These are phyloP conservation scores for Lethocerus indicus DNA, from an alignment of 1,140 invertebrate species.

Conservation along the genomic window DNA sequence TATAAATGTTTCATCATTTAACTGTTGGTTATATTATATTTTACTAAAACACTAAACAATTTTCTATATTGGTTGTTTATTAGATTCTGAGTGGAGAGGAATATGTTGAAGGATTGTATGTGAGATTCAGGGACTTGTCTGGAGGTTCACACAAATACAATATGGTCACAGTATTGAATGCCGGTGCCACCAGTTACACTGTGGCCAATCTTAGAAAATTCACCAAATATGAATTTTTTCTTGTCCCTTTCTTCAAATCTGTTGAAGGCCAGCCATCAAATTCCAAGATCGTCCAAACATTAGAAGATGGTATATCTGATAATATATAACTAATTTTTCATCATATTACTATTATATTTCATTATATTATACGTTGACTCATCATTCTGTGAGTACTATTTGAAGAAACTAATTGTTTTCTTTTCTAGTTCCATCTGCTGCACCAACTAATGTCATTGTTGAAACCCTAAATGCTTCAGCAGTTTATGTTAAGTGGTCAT, in stretches of 20 bases:
- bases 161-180: slow-evolving; percentile 46
- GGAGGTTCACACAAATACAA: slow-evolving; percentile 39
- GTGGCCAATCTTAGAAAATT: slow-evolving; percentile 59
- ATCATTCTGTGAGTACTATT: too few relatives aligned
- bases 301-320: slow-evolving; percentile 55
- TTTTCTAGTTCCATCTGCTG: slow-evolving; percentile 46
- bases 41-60: not conserved
- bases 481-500: slow-evolving; percentile 59
- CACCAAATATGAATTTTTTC: slow-evolving; percentile 71
- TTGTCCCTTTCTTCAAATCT: slow-evolving; percentile 66
- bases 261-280: slow-evolving; percentile 68
- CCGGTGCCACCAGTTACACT: slow-evolving; percentile 41
- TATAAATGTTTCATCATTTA: not conserved
- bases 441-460: slow-evolving; percentile 61
- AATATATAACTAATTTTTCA: too few relatives aligned
- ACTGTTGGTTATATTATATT: not conserved
- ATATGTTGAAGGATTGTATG: slow-evolving; percentile 77
- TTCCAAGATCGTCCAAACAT: slow-evolving; percentile 43
- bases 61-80: slow-evolving; percentile 4
- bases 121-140: slow-evolving; percentile 68
- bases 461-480: slow-evolving; percentile 67
- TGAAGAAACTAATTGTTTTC: too few relatives aligned
- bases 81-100: slow-evolving; percentile 32
- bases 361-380: too few relatives aligned
- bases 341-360: too few relatives aligned